Evolutionary conservation across 2,797 vertebrate species (phyloP).

Genomic region (Parambassis ranga): DNA sequence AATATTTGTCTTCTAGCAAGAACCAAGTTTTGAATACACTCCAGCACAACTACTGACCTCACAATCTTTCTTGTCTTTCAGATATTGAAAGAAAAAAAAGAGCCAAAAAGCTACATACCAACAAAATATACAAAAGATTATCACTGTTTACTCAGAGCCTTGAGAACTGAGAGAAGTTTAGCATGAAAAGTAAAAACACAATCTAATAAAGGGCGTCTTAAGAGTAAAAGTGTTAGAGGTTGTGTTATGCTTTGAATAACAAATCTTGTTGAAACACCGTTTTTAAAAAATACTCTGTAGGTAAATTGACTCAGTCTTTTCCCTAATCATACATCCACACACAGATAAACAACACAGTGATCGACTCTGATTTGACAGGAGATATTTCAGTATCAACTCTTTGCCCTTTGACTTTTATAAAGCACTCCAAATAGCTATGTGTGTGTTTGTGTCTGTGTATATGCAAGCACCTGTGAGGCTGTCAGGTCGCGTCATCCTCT

Average conservation of each 20-base stretch:
- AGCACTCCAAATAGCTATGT: background rate
- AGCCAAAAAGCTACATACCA: background rate
- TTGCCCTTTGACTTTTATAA: background rate
- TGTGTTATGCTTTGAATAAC: background rate
- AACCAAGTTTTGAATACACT: slow-evolving; percentile 15
- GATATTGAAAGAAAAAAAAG: background rate
- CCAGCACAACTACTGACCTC: slow-evolving; percentile 19
- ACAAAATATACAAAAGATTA: background rate
- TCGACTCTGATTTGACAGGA: background rate
- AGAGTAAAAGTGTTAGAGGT: background rate
- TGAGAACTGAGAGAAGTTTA: background rate
- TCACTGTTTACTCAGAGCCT: slow-evolving; percentile 3
- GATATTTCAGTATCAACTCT: background rate
- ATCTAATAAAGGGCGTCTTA: background rate
- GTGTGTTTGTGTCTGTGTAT: slow-evolving; percentile 16
- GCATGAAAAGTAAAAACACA: background rate
- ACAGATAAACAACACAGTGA: background rate
- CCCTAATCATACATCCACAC: background rate
- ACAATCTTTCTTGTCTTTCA: slow-evolving; percentile 10
- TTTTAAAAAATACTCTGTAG: background rate
- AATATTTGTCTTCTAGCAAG: slow-evolving; percentile 32
- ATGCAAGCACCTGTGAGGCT: slow-evolving; percentile 87
- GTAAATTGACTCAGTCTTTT: background rate
- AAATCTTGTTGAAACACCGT: background rate
- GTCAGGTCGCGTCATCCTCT: slow-evolving; percentile 93